Conservation (phyloP, 1,140 invertebrate genomes). For the Nebria ingens region DNA sequence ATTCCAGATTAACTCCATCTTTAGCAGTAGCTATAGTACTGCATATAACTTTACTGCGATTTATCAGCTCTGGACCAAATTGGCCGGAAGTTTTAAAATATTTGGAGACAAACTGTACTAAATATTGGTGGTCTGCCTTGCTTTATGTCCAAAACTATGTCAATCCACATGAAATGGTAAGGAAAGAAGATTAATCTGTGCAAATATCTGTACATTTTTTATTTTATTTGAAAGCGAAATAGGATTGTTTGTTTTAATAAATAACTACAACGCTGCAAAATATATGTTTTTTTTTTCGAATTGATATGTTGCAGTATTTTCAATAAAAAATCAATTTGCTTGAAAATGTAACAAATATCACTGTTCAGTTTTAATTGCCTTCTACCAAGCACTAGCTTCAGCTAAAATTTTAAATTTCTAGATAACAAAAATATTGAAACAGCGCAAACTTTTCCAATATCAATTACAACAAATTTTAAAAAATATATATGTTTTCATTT, state of each 20-base stretch:
- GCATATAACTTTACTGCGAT: conserved; percentile 41
- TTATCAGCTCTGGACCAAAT: conserved; percentile 46
- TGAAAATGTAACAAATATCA: too few relatives aligned
- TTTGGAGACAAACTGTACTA: conserved; percentile 31
- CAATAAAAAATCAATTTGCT: too few relatives aligned
- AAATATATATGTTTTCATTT: conserved; percentile 1
- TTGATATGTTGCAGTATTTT: too few relatives aligned
- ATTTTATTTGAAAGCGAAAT: too few relatives aligned
- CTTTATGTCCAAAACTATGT: conserved; percentile 45
- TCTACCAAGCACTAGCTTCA: too few relatives aligned
- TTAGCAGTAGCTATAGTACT: conserved; percentile 44
- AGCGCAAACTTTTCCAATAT: too few relatives aligned
- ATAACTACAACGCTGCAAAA: too few relatives aligned
- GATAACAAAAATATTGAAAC: conserved; percentile 2
- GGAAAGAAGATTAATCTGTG: neutral
- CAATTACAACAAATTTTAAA: too few relatives aligned
- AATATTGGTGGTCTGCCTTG: conserved; percentile 43
- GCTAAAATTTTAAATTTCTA: conserved; percentile 1
- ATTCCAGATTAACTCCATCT: conserved; percentile 47
- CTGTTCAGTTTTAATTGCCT: too few relatives aligned
- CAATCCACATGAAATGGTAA: conserved; percentile 31
- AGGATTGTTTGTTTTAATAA: too few relatives aligned
- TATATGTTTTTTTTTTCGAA: too few relatives aligned
- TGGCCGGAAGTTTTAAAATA: conserved; percentile 26
- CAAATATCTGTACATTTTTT: neutral